Evolutionary conservation across 2,113 vertebrate genomes (phyloP), one percentile per base, ranked within the genome.

Genomic region (Micronisus gabar): DNA sequence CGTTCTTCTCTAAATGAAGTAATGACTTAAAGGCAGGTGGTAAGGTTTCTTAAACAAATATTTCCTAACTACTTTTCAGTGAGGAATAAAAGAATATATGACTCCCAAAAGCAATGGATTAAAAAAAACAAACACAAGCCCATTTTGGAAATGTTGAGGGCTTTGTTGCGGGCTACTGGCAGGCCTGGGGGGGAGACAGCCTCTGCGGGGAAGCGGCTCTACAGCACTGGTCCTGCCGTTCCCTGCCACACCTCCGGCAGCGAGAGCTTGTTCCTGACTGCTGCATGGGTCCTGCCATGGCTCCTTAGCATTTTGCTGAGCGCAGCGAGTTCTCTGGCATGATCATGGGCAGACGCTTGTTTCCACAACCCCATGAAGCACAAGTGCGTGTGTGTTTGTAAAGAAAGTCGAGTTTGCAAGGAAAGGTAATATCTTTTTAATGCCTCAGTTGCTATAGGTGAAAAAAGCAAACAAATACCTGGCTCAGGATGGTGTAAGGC

Each of bases 11-110:
- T 47, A 63, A 88, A 75, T 20, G 61, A 56, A 63, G 6, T 34
- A 68, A 81, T 22, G 1, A 63, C 47, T 74, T 71, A 38, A 79
- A 95, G 53, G 27, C 59, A 82, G 56, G 40, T 90, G 62, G 45
- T 73, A 48, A 45, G 36, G 17, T 56, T 91, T 88, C 66, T 93
- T 91, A 93, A 94, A 82, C 86, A 92, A 94, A 30, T 90, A 94
- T 93, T 93, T 93, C 81, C 50, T 82, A 83, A 68, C 30, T 66
- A 93, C 56, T 93, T 93, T 90, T 95, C 81, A 83, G 25, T 0
- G 2, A 80, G 62, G 45, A 88, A 86, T 79, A 59, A 96, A 96
- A 76, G 76, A 95, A 63, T 47, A 32, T 55, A 50, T 2, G 26
- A 67, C 38, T 90, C 20, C 36, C 9, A 19, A 94, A 90, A 90